Conservation (phyloP, 2,113 vertebrate species). For the Varanus salvator region DNA sequence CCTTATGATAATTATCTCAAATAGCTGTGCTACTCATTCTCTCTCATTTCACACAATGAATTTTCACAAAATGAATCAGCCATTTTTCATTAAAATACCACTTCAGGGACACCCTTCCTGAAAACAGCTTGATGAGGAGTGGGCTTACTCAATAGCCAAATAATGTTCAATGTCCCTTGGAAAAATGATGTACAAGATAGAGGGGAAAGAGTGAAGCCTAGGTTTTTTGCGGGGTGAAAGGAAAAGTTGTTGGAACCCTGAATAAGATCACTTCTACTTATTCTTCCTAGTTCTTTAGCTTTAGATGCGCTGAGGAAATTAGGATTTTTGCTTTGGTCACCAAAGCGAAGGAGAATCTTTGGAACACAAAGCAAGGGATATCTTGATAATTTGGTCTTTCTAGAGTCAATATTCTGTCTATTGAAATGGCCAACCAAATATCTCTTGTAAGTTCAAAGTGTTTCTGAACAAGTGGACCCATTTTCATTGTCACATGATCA, state of each 20-base stretch:
- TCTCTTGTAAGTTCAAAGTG: neutral
- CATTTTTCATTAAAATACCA: neutral
- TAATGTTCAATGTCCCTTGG: neutral
- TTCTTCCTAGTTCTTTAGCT: neutral
- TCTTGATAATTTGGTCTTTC: neutral
- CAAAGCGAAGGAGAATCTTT: neutral
- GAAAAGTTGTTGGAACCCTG: too few species aligned
- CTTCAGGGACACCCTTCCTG: neutral
- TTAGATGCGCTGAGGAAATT: neutral
- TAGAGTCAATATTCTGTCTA: neutral
- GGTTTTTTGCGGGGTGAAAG: too few species aligned
- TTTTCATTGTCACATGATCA: neutral
- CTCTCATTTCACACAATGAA: neutral
- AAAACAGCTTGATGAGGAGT: neutral
- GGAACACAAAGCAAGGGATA: neutral
- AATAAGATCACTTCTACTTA: neutral
- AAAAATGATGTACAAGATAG: neutral
- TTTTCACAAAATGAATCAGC: neutral
- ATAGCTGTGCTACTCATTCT: neutral
- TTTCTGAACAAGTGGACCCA: neutral
- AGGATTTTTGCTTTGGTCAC: neutral
- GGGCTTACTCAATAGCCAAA: neutral
- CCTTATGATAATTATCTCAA: conserved; percentile 24
- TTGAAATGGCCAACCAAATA: neutral
- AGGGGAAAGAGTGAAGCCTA: neutral